phyloP scores from a whole-genome alignment of 1,140 invertebrate genomes.

The Yoshiicerus persimilis region DNA sequence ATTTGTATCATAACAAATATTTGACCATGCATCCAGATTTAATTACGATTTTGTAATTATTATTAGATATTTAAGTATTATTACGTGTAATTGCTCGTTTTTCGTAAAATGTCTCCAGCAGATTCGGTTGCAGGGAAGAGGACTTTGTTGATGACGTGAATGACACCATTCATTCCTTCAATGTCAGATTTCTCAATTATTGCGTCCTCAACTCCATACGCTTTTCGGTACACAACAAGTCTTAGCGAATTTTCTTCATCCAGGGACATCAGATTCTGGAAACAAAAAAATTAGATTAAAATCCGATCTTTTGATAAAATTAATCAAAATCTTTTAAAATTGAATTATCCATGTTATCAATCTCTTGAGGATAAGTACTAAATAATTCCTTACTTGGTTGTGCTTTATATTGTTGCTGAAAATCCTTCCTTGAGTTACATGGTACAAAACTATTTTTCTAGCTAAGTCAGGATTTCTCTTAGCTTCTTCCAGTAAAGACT shows the following conservation, averaged over 20 bases:
- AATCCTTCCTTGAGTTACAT: slow-evolving; percentile 54
- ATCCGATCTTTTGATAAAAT: too few relatives aligned
- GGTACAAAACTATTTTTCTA: slow-evolving; percentile 54
- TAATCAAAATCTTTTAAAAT: too few relatives aligned
- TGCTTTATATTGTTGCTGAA: slow-evolving; percentile 54
- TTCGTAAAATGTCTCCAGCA: slow-evolving; percentile 55
- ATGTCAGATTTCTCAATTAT: slow-evolving; percentile 56
- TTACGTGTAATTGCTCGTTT: slow-evolving; percentile 55
- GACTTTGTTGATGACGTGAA: slow-evolving; percentile 61
- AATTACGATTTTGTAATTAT: neutral
- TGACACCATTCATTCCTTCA: slow-evolving; percentile 60
- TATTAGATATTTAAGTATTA: neutral
- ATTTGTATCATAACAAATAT: too few relatives aligned
- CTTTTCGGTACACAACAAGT: slow-evolving; percentile 53
- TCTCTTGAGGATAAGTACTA: too few relatives aligned
- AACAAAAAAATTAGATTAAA: neutral
- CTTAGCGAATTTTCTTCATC: slow-evolving; percentile 55
- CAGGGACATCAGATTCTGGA: slow-evolving; percentile 53
- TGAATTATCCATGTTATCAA: too few relatives aligned
- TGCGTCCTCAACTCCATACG: slow-evolving; percentile 57
- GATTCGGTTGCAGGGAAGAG: slow-evolving; percentile 57
- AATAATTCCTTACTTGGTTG: slow-evolving; percentile 52
- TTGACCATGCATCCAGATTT: too few relatives aligned
- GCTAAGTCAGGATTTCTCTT: slow-evolving; percentile 53
- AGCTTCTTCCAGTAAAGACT: slow-evolving; percentile 51